A percentile compares a stretch with the other conserved stretches of the same genome.
Evolutionary conservation across 2,113 vertebrate species (phyloP).

Genomic region (Zosterops japonicus): DNA sequence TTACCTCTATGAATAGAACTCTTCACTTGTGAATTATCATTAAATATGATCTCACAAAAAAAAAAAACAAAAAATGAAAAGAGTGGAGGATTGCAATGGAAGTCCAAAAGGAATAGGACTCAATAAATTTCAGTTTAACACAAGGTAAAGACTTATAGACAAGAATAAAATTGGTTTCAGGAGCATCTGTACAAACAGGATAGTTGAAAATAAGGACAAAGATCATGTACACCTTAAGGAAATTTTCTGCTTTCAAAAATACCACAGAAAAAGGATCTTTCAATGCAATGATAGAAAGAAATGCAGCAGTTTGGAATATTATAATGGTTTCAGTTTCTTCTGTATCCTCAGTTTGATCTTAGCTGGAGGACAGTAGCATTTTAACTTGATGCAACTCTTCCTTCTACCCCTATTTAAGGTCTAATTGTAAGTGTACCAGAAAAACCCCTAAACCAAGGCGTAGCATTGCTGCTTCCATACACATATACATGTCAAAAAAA

Average conservation of each 20-base stretch:
- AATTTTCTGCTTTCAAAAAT: not conserved
- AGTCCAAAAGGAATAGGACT: not conserved
- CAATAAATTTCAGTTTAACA: not conserved
- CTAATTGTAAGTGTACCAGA: not conserved
- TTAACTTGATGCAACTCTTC: not conserved
- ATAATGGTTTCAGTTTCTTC: not conserved
- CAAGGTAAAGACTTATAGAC: not conserved
- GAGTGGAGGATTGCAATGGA: not conserved
- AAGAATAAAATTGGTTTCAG: not conserved
- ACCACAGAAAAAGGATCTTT: not conserved
- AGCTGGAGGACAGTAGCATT: not conserved
- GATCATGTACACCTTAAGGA: not conserved
- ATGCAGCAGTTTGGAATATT: not conserved
- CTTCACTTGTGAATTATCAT: not conserved
- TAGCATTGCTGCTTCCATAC: not conserved
- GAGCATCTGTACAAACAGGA: not conserved
- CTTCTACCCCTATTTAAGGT: fast-evolving
- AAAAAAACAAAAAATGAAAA: not conserved
- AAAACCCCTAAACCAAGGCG: not conserved
- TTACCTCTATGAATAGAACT: not conserved
- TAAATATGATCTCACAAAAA: not conserved
- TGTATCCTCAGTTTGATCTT: not conserved
- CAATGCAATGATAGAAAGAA: not conserved
- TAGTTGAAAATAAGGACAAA: not conserved
- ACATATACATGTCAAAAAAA: not conserved